Evolutionary conservation across 2,888 invertebrate genomes (phyloP), one percentile per base, ranked within the genome.

Genomic region (Stenodera caucasica): DNA sequence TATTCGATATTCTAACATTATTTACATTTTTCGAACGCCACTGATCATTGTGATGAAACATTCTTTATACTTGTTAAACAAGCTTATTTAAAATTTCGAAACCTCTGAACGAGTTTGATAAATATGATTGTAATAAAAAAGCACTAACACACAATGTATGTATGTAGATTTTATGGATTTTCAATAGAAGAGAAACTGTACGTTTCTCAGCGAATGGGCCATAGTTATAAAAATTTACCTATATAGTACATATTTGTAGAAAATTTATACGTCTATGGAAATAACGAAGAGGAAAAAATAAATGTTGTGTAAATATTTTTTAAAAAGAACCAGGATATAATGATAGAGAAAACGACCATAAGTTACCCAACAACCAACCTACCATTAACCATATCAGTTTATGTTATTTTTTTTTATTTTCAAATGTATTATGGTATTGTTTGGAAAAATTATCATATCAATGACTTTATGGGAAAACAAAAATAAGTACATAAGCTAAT

Each of bases 161-260:
- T 54, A 54, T 40, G 30, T 15, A 30, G 9, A 23, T 40, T 55
- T 55, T 55, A 55, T 55, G 30, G 45, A 40, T 55, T 49, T 55
- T 49, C 55, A 45, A 55, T 55, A 55, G 23, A 37, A 15, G 37
- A 11, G 35, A 4, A 12, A 45, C 26, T n/a, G n/a, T 21, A 45
- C 11, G 21, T 45, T 45, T 21, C 21, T 45, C 18, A n/a, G 55
- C n/a, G 32, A 49, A 55, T 55, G 29, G 33, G 26, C 35, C 14
- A 7, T 35, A 50, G 53, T 53, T 33, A 32, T 55, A 55, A 55
- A 49, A 18, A 23, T 30, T 23, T 55, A 49, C 18, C 30, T 35
- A 32, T 49, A 21, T 14, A 5, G 1, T 18, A 21, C 14, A 45
- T 23, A 23, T 4, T 45, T 45, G 23, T 45, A 45, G 23, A 45